These are phyloP conservation scores for Scolopax rusticola DNA, from an alignment of 2,797 vertebrate species.

Conservation along the genomic window DNA sequence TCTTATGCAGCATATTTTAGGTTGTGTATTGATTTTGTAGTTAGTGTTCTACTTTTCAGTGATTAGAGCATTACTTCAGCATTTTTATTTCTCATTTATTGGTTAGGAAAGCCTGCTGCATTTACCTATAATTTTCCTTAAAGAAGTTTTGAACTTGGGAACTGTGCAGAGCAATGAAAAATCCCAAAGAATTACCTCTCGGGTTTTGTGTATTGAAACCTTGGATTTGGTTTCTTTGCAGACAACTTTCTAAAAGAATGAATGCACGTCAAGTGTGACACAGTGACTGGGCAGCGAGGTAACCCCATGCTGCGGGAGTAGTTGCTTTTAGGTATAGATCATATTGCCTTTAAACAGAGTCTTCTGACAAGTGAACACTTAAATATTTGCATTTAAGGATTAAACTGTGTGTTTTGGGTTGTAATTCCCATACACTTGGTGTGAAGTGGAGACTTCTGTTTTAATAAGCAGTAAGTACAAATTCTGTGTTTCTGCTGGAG, in stretches of 20 bases:
- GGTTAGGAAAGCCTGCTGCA: background rate
- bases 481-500: background rate
- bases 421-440: background rate
- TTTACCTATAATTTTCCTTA: background rate
- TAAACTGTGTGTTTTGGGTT: background rate
- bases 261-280: rapidly evolving
- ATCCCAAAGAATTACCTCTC: background rate
- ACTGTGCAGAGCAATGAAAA: background rate
- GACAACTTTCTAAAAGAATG: background rate
- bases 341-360: background rate
- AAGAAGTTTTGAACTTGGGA: background rate
- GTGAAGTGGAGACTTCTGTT: background rate
- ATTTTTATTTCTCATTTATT: background rate
- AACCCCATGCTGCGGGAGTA: background rate
- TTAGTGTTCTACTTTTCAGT: background rate
- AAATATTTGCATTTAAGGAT: background rate
- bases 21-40: background rate
- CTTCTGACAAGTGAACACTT: background rate
- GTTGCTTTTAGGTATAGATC: background rate
- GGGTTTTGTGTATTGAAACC: background rate
- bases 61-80: background rate
- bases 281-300: background rate
- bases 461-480: background rate
- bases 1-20: background rate
- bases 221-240: background rate